These are phyloP conservation scores for Tetramorium bicarinatum DNA, from an alignment of 2,888 invertebrate genomes.

Conservation along the genomic window DNA sequence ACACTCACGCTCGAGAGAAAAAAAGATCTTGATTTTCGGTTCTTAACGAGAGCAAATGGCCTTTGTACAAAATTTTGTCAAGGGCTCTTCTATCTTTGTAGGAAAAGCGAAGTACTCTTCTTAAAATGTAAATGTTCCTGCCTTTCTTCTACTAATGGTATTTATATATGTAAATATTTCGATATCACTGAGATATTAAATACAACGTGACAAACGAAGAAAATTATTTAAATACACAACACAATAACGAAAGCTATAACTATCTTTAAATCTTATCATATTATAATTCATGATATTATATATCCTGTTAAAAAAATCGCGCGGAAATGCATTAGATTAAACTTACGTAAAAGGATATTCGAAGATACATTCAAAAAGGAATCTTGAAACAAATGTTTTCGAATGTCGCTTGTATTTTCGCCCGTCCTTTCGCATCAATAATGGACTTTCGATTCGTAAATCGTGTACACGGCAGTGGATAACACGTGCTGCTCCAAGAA, in stretches of 20 bases:
- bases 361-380: background rate
- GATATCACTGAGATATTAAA: background rate
- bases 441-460: constrained; percentile 65
- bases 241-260: background rate
- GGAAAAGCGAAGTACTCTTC: constrained; percentile 29
- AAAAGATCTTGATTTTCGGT: constrained; percentile 52
- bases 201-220: background rate
- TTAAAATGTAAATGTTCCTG: constrained; percentile 18
- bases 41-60: constrained; percentile 45
- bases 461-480: constrained; percentile 63
- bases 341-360: background rate
- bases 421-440: constrained; percentile 64
- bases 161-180: background rate
- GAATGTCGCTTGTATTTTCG: constrained; percentile 10
- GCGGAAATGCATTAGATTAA: background rate
- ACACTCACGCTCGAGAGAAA: constrained; percentile 24
- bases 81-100: constrained; percentile 44
- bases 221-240: background rate
- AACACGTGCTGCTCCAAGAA: constrained; percentile 63
- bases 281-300: background rate
- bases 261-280: background rate
- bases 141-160: background rate
- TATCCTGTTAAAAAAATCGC: background rate
- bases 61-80: constrained; percentile 67
- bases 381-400: background rate